Evolutionary conservation across 2,797 vertebrate species (phyloP).

Genomic region (Danionella dracula): DNA sequence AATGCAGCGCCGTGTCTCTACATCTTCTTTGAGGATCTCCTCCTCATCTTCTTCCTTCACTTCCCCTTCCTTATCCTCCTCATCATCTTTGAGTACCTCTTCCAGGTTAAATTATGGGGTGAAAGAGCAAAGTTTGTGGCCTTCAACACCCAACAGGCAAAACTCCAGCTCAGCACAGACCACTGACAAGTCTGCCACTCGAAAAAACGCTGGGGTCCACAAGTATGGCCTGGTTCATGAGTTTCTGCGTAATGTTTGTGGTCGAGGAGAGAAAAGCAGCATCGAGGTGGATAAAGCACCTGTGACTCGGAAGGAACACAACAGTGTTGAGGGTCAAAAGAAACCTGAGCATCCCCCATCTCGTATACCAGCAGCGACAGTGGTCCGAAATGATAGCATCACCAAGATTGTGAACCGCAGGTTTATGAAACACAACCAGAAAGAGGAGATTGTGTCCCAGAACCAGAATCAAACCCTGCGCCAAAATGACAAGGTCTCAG

Average conservation of each 20-base stretch:
- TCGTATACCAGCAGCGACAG: slow-evolving; percentile 52
- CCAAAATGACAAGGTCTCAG: slow-evolving; percentile 59
- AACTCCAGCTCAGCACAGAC: slow-evolving; percentile 67
- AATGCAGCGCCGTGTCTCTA: slow-evolving; percentile 76
- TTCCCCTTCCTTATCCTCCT: slow-evolving; percentile 33
- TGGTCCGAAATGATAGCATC: slow-evolving; percentile 75
- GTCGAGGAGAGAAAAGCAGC: slow-evolving; percentile 74
- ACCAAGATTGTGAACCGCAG: slow-evolving; percentile 86
- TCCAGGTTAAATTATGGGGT: slow-evolving; percentile 66
- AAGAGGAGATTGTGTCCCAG: slow-evolving; percentile 65
- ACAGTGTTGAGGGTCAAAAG: slow-evolving; percentile 58
- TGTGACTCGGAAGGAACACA: slow-evolving; percentile 17
- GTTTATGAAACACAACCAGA: slow-evolving; percentile 74
- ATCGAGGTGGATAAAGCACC: slow-evolving; percentile 48
- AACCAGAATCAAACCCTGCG: slow-evolving; percentile 54
- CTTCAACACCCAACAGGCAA: slow-evolving; percentile 71
- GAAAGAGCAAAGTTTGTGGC: slow-evolving; percentile 80
- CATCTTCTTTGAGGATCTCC: slow-evolving; percentile 58
- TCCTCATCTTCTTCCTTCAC: slow-evolving; percentile 38
- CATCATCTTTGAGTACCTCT: slow-evolving; percentile 43
- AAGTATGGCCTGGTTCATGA: slow-evolving; percentile 91
- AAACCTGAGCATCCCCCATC: slow-evolving; percentile 59
- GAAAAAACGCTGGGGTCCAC: slow-evolving; percentile 52
- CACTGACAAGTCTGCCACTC: slow-evolving; percentile 70
- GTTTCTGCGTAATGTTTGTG: slow-evolving; percentile 91